Evolutionary conservation across 2,888 invertebrate species (phyloP), one percentile per base, ranked within the genome.

Genomic region (Furcula furcula): DNA sequence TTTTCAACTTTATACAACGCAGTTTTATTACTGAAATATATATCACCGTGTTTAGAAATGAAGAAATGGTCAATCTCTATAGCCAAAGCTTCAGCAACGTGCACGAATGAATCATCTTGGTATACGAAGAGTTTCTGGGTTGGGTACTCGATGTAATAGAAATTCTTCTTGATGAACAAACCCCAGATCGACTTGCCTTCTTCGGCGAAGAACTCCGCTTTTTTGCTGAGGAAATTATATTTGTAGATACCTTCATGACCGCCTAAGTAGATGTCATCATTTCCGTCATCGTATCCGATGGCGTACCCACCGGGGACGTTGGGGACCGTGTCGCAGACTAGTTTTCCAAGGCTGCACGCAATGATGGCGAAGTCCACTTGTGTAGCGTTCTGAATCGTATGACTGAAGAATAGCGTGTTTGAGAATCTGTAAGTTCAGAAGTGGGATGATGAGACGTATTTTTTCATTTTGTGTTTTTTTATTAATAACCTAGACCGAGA

Each of bases 181-280:
- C 60, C 69, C 85, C 86, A 86, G 3, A 86, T 75, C 1, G 83
- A 83, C 35, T 71, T 80, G 1, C 80, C 82, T 40, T 72, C 61
- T 59, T 83, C 84, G 0, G 70, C 73, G 45, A 82, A 86, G 33
- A 69, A 82, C 5, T 82, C 80, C 0, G 82, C 86, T 12, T 55
- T 27, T 46, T 69, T 74, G 0, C 72, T 74, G 1, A 78, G 35
- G 36, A 82, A 83, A 33, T 82, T 82, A 39, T 81, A 85, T 49
- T 78, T 82, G 46, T 82, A 86, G 3, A 86, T 80, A 0, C 86
- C 86, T n/a, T 83, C 71, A 26, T 86, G 82, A 0, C 85, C 86
- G 0, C 86, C 86, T 22, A 86, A 73, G 38, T 80, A 86, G 1
- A 86, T 63, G 16, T 83, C 82, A n/a, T 86, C 85, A 18, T 85